Conservation (phyloP, 2,113 vertebrate species). For the Nesoenas mayeri region DNA sequence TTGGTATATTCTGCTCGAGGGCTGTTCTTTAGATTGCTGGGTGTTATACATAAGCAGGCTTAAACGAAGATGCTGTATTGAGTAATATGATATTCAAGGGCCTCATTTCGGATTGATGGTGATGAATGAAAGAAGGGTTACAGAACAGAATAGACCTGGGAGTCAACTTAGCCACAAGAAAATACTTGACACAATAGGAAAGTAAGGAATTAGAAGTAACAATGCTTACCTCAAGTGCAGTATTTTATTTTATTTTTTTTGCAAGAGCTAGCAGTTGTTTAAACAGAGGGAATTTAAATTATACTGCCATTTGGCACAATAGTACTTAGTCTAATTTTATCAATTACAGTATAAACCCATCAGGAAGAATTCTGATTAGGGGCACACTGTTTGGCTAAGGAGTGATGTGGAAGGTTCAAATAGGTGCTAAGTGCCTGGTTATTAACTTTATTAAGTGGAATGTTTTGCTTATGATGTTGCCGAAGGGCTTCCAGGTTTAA, state of each 20-base stretch:
- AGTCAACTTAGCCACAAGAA: background rate
- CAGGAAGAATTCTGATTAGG: constrained; percentile 81
- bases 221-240: background rate
- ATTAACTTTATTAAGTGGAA: background rate
- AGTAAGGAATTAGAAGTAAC: constrained; percentile 5
- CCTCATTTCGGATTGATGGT: background rate
- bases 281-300: constrained; percentile 81
- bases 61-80: background rate
- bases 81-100: background rate
- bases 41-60: background rate
- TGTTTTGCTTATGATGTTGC: background rate
- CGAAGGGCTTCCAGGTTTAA: background rate
- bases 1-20: background rate
- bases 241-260: background rate
- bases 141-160: background rate
- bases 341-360: constrained; percentile 77
- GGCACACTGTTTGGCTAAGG: background rate
- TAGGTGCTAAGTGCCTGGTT: background rate
- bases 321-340: constrained; percentile 81
- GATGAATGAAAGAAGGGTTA: background rate
- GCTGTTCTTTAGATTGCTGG: background rate
- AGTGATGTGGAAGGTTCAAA: background rate
- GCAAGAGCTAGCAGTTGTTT: constrained; percentile 73
- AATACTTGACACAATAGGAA: constrained; percentile 9
- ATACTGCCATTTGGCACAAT: constrained; percentile 82